Evolutionary conservation across 2,888 invertebrate species (phyloP).

Genomic region (Chalcis sispes): DNA sequence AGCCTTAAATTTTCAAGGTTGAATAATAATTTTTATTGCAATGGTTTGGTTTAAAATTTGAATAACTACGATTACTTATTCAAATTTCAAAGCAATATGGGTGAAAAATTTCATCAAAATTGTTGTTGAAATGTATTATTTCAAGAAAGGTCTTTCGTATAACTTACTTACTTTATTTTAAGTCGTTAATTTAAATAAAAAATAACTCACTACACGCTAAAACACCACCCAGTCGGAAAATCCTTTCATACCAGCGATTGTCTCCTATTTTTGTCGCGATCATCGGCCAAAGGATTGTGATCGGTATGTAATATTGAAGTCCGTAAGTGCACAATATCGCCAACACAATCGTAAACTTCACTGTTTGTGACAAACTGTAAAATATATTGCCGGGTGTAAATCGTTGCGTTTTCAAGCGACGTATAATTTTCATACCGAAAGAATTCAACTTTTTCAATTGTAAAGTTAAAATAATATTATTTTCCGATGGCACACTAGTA

Average conservation of each 20-base stretch:
- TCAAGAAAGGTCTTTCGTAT: no score
- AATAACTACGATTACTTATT: no score
- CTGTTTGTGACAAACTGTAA: slow-evolving; percentile 76
- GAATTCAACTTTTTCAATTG: no score
- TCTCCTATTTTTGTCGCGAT: slow-evolving; percentile 72
- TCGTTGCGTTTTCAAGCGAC: background rate
- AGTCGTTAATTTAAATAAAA: background rate
- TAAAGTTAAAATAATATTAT: no score
- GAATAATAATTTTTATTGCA: no score
- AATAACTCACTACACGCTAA: slow-evolving; percentile 65
- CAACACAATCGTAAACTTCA: slow-evolving; percentile 78
- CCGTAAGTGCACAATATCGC: slow-evolving; percentile 81
- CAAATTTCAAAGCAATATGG: no score
- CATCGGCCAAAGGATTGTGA: slow-evolving; percentile 80
- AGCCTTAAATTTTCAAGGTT: no score
- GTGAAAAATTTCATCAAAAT: background rate
- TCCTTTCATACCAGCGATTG: slow-evolving; percentile 61
- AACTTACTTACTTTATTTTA: no score
- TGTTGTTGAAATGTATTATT: no score
- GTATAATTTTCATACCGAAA: background rate
- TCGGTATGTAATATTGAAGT: slow-evolving; percentile 82
- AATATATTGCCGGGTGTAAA: background rate
- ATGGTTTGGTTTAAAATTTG: no score
- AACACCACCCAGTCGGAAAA: slow-evolving; percentile 68
- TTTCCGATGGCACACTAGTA: no score